Evolutionary conservation across 2,888 invertebrate genomes (phyloP).

Genomic region (Seira sanloemensis): DNA sequence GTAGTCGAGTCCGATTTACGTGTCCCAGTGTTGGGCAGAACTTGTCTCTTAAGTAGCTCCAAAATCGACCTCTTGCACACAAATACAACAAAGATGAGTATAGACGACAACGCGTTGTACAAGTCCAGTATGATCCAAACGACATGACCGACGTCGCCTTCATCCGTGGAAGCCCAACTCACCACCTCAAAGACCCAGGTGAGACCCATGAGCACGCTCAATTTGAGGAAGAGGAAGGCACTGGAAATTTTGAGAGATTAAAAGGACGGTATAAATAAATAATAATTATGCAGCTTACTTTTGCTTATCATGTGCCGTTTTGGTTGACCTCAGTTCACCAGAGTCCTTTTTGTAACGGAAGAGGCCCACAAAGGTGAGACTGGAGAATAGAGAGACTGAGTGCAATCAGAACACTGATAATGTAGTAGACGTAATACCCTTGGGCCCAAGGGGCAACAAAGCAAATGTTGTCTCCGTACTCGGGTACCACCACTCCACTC

Average conservation of each 20-base stretch:
- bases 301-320: slow-evolving; percentile 26
- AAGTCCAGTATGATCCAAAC: slow-evolving; percentile 44
- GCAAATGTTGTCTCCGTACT: slow-evolving; percentile 40
- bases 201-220: slow-evolving; percentile 52
- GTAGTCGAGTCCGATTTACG: no score
- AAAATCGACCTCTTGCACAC: slow-evolving; percentile 42
- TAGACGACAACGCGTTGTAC: slow-evolving; percentile 46
- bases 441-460: slow-evolving; percentile 54
- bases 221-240: slow-evolving; percentile 32
- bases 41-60: no score
- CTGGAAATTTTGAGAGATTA: slow-evolving; percentile 25
- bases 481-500: slow-evolving; percentile 27
- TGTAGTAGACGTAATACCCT: slow-evolving; percentile 49
- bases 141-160: slow-evolving; percentile 15
- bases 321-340: slow-evolving; percentile 38
- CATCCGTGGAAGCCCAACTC: slow-evolving; percentile 49
- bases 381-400: slow-evolving; percentile 15
- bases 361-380: slow-evolving; percentile 19
- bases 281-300: no score
- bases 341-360: slow-evolving; percentile 41
- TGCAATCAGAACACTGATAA: slow-evolving; percentile 31
- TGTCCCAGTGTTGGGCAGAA: no score
- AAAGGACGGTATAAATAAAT: no score
- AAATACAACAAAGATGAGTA: slow-evolving; percentile 54
- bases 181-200: slow-evolving; percentile 50